Evolutionary conservation across 2,888 invertebrate species (phyloP).

Genomic region (Drosophila pseudotalamancana): DNA sequence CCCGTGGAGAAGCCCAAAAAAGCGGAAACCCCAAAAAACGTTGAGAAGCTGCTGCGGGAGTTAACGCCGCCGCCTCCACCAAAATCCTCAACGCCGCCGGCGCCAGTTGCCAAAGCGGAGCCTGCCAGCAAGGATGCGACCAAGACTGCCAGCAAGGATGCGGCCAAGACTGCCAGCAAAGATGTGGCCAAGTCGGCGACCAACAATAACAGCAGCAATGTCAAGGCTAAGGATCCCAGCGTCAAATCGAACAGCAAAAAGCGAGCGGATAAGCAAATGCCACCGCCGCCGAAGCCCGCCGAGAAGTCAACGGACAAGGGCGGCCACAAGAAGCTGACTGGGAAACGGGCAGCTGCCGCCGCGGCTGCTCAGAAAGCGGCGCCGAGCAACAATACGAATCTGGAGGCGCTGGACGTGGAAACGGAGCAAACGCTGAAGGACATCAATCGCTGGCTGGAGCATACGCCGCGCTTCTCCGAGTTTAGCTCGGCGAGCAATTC

Average conservation of each 20-base stretch:
- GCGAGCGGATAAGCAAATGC: constrained; percentile 71
- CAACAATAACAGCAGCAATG: constrained; percentile 32
- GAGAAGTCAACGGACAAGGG: constrained; percentile 56
- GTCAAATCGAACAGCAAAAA: constrained; percentile 71
- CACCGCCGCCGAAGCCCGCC: constrained; percentile 63
- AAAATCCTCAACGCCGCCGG: background rate
- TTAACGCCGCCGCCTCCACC: constrained; percentile 8
- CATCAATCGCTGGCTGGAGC: constrained; percentile 95
- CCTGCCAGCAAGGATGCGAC: constrained; percentile 20
- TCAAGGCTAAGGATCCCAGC: constrained; percentile 34
- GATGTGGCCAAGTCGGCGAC: constrained; percentile 21
- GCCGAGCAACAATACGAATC: constrained; percentile 84
- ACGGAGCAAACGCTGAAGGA: constrained; percentile 90
- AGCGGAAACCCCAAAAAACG: constrained; percentile 31
- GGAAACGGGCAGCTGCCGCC: constrained; percentile 47
- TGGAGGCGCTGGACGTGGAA: constrained; percentile 89
- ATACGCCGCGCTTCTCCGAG: constrained; percentile 90
- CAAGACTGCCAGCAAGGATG: constrained; percentile 14
- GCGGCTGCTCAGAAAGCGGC: constrained; percentile 51
- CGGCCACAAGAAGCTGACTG: constrained; percentile 41
- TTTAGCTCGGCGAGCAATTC: constrained; percentile 92
- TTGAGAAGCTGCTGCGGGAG: constrained; percentile 18
- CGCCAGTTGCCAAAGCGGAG: constrained; percentile 14
- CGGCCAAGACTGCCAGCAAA: constrained; percentile 4
- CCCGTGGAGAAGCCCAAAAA: constrained; percentile 44